A percentile compares a stretch with the other conserved stretches of the same genome.
phyloP scores from a whole-genome alignment of 2,888 invertebrate species.

The Panorpa germanica region DNA sequence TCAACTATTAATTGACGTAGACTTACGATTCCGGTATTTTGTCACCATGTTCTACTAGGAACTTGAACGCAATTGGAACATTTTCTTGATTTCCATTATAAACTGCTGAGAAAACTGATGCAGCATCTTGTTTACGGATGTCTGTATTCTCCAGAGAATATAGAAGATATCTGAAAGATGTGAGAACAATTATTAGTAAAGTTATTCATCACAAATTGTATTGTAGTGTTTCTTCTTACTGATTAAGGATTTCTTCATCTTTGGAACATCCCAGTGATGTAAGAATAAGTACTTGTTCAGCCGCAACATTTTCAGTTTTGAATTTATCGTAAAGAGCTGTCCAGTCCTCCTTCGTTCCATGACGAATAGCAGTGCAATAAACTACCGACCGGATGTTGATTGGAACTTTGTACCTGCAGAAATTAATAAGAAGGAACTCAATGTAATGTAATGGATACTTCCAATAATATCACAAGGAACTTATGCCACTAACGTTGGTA shows the following conservation, averaged over 20 bases:
- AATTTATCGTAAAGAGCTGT: conserved; percentile 42
- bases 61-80: conserved; percentile 30
- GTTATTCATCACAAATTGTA: background rate
- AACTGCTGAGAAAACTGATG: conserved; percentile 27
- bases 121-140: conserved; percentile 29
- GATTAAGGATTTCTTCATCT: conserved; percentile 28
- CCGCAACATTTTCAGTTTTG: conserved; percentile 34
- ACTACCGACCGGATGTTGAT: conserved; percentile 48
- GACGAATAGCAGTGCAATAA: conserved; percentile 55
- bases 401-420: conserved; percentile 32
- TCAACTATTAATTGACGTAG: too few relatives aligned
- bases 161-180: too few relatives aligned
- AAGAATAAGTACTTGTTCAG: conserved; percentile 47
- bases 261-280: conserved; percentile 46
- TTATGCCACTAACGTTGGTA: conserved; percentile 7
- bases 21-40: conserved; percentile 19
- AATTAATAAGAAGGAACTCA: too few relatives aligned
- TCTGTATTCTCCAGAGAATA: too few relatives aligned
- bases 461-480: too few relatives aligned
- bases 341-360: conserved; percentile 42
- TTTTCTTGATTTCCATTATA: conserved; percentile 32
- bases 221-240: conserved; percentile 17
- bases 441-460: too few relatives aligned
- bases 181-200: too few relatives aligned
- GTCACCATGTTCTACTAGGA: conserved; percentile 20